A percentile compares a stretch with the other conserved stretches of the same genome.
Evolutionary conservation across 2,113 vertebrate species (phyloP).

Genomic region (Pseudorectes ferrugineus): DNA sequence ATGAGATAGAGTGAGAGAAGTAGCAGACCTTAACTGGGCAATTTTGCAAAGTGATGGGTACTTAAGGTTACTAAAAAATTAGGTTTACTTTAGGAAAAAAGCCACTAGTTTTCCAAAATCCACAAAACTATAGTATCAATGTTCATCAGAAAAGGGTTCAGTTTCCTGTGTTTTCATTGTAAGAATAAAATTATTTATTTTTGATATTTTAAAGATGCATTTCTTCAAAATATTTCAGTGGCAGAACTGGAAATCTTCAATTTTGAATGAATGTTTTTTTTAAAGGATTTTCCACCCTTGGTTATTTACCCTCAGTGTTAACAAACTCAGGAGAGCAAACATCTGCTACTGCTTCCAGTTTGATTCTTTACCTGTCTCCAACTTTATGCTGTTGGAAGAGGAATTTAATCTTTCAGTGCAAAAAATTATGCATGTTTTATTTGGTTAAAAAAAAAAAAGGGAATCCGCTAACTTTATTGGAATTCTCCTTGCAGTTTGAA

Average conservation of each 20-base stretch:
- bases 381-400: slow-evolving; percentile 1
- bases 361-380: slow-evolving; percentile 6
- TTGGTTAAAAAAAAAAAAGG: neutral
- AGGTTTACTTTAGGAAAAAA: neutral
- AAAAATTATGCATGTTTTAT: slow-evolving; percentile 12
- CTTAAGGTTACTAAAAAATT: neutral
- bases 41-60: neutral
- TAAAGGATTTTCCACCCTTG: slow-evolving; percentile 27
- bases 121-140: neutral
- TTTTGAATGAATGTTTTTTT: slow-evolving; percentile 22
- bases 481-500: neutral
- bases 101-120: neutral
- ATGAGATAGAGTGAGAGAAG: neutral
- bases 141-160: neutral
- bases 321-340: neutral
- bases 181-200: neutral
- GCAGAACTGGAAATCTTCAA: neutral
- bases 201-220: neutral
- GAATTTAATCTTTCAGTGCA: slow-evolving; percentile 18
- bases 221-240: slow-evolving; percentile 27
- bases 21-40: neutral
- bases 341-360: slow-evolving; percentile 22
- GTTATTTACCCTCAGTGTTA: slow-evolving; percentile 48
- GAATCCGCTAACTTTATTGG: neutral
- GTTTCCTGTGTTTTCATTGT: neutral